These are phyloP conservation scores for Pachypanchax playfairii DNA, from an alignment of 2,113 vertebrate species.

Conservation along the genomic window DNA sequence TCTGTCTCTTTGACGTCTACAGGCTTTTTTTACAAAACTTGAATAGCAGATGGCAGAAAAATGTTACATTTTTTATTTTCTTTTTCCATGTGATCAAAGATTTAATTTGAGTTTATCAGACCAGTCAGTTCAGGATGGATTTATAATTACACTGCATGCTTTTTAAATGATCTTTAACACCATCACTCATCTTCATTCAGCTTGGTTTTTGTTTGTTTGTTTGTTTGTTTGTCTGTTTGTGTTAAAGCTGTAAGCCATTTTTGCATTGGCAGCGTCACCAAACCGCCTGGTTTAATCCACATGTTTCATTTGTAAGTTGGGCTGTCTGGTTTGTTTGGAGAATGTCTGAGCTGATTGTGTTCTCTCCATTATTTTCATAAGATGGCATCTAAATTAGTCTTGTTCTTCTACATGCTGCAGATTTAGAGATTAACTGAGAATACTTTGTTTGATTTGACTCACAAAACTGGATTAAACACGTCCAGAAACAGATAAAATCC, in stretches of 20 bases:
- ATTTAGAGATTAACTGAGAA: background rate
- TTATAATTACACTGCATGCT: slow-evolving; percentile 80
- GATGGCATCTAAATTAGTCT: slow-evolving; percentile 72
- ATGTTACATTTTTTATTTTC: slow-evolving; percentile 80
- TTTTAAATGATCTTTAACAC: slow-evolving; percentile 51
- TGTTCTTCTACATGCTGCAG: background rate
- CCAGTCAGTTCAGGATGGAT: slow-evolving; percentile 58
- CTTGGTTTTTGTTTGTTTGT: slow-evolving; percentile 68
- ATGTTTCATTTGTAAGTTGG: slow-evolving; percentile 47
- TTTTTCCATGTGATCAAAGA: too few species aligned
- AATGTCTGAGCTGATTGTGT: slow-evolving; percentile 86
- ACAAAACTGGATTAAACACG: too few species aligned
- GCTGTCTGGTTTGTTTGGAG: slow-evolving; percentile 75
- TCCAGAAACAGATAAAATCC: too few species aligned
- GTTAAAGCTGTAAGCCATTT: slow-evolving; percentile 71
- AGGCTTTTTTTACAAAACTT: background rate
- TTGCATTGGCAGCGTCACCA: slow-evolving; percentile 67
- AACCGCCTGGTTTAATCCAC: slow-evolving; percentile 15
- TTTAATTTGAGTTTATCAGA: too few species aligned
- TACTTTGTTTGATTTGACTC: background rate
- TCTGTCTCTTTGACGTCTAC: background rate
- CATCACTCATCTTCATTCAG: slow-evolving; percentile 71
- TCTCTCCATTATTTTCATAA: slow-evolving; percentile 86
- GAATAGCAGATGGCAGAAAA: slow-evolving; percentile 86
- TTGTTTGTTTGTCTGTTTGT: slow-evolving; percentile 72